These are phyloP conservation scores for Plecotus auritus DNA, from an alignment of 2,113 vertebrate species.

Conservation along the genomic window DNA sequence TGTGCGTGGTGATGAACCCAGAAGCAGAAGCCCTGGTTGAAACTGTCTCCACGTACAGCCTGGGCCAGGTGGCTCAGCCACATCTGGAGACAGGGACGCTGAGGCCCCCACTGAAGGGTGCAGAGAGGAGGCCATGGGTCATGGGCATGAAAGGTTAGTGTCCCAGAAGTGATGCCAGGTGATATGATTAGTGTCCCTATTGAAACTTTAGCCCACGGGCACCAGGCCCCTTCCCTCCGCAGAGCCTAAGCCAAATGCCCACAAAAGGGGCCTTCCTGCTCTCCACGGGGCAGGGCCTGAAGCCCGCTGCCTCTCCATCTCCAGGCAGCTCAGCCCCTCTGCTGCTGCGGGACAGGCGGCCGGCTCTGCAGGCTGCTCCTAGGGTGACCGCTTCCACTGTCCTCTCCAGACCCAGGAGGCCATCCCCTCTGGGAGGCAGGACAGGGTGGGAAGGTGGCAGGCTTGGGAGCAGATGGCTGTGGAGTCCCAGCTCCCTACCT, in stretches of 20 bases:
- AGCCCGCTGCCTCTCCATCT: neutral
- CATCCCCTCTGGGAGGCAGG: neutral
- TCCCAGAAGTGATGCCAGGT: neutral
- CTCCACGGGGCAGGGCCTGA: neutral
- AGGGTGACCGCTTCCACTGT: neutral
- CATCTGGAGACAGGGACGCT: neutral
- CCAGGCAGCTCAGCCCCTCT: no score
- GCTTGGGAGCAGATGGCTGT: neutral
- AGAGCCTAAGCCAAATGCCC: no score
- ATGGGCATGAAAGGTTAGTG: fast-evolving
- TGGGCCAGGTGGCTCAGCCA: neutral
- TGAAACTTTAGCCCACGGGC: neutral
- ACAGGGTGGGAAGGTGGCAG: fast-evolving
- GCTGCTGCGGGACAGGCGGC: no score
- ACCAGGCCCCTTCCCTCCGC: no score
- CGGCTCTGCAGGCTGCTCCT: neutral
- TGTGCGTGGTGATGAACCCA: neutral
- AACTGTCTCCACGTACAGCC: neutral
- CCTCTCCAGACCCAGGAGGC: neutral
- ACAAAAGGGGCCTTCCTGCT: no score
- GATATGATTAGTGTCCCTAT: fast-evolving
- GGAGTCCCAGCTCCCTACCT: neutral
- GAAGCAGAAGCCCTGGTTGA: neutral
- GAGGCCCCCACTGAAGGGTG: neutral
- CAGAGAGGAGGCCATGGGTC: neutral